Conservation (phyloP, 92 coral and sea anemone genomes). For the Epizoanthus ramosus region DNA sequence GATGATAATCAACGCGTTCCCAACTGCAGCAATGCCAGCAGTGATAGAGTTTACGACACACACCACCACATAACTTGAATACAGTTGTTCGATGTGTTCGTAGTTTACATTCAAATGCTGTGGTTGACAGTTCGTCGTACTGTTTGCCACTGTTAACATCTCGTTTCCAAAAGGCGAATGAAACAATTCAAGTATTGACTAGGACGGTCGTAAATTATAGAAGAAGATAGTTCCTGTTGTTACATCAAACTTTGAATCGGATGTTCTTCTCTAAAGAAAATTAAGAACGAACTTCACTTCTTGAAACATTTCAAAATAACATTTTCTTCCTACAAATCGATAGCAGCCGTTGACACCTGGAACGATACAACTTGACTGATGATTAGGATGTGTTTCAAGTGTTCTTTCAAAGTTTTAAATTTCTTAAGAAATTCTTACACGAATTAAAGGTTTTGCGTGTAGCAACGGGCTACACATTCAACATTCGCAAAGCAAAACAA, state of each 20-base stretch:
- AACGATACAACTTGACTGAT: too few species aligned
- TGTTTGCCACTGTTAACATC: neutral
- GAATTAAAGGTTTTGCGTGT: neutral
- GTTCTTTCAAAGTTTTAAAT: neutral
- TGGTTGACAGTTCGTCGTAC: constrained; percentile 14
- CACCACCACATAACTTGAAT: constrained; percentile 10
- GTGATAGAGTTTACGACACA: constrained; percentile 16
- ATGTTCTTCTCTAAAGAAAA: too few species aligned
- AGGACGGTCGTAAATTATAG: neutral
- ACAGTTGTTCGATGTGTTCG: neutral
- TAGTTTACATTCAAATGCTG: constrained; percentile 24
- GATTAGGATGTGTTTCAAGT: too few species aligned
- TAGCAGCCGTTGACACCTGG: too few species aligned
- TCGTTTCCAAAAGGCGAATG: neutral
- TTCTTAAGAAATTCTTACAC: neutral
- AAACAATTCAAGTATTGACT: neutral
- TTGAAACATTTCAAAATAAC: too few species aligned
- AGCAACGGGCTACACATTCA: neutral
- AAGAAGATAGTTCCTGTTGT: neutral
- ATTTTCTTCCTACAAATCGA: too few species aligned
- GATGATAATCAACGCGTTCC: neutral
- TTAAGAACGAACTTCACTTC: too few species aligned
- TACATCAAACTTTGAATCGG: too few species aligned
- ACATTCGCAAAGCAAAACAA: neutral
- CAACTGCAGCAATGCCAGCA: neutral